Evolutionary conservation across 2,797 vertebrate species (phyloP).

Genomic region (Artibeus jamaicensis): DNA sequence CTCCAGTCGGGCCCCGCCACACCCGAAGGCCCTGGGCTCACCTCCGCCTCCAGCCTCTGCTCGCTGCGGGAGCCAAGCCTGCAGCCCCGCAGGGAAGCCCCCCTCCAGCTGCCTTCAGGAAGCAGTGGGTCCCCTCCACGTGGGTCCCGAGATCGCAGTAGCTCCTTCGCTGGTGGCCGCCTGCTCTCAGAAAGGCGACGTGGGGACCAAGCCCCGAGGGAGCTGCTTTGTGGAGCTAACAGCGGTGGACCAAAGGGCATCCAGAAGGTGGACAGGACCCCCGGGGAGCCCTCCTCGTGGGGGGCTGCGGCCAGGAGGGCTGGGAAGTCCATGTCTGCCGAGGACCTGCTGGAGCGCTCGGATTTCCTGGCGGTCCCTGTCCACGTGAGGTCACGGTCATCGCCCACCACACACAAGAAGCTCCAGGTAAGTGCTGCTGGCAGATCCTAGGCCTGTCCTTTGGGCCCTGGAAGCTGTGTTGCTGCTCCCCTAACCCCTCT

Average conservation of each 20-base stretch:
- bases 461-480: background rate
- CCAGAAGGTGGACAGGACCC: conserved; percentile 70
- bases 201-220: conserved; percentile 72
- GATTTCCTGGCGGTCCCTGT: conserved; percentile 80
- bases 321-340: conserved; percentile 90
- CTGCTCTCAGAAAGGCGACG: conserved; percentile 63
- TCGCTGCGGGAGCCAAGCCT: conserved; percentile 88
- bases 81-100: conserved; percentile 71
- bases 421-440: conserved; percentile 85
- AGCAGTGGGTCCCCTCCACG: conserved; percentile 69
- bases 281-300: conserved; percentile 66
- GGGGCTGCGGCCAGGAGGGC: conserved; percentile 69
- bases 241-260: background rate
- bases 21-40: conserved; percentile 84
- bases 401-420: conserved; percentile 85
- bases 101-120: conserved; percentile 78
- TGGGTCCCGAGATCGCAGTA: conserved; percentile 73
- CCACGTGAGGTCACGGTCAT: conserved; percentile 90
- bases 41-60: conserved; percentile 89
- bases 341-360: conserved; percentile 88
- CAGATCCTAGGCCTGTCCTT: background rate
- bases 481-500: fast-evolving
- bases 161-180: conserved; percentile 46
- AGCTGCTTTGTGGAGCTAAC: background rate
- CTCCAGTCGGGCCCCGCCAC: conserved; percentile 76